A percentile compares a stretch with the other conserved stretches of the same genome.
phyloP scores from a whole-genome alignment of 2,113 vertebrate genomes.

The Megaceryle torquata region DNA sequence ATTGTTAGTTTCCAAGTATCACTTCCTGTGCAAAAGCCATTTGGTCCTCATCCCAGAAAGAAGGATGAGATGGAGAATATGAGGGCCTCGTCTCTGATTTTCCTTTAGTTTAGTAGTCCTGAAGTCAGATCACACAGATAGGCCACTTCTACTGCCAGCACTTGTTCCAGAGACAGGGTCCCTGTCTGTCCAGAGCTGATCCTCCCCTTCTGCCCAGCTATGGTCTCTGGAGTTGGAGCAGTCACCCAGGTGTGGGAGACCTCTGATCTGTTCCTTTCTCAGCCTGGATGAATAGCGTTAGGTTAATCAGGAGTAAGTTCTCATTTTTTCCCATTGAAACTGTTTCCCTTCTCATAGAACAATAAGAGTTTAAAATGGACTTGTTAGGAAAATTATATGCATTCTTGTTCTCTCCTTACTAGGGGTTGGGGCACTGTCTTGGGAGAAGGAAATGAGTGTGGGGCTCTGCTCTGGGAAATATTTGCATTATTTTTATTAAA shows the following conservation, averaged over 20 bases:
- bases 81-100: neutral
- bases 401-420: too few relatives aligned
- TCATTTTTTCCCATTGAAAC: neutral
- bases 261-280: neutral
- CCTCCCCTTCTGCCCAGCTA: neutral
- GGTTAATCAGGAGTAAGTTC: neutral
- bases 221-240: neutral
- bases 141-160: fast-evolving
- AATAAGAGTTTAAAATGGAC: neutral
- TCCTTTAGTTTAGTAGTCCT: neutral
- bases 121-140: neutral
- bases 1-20: neutral
- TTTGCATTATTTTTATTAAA: neutral
- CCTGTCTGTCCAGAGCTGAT: fast-evolving
- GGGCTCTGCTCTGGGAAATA: neutral
- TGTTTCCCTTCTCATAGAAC: neutral
- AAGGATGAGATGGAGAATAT: neutral
- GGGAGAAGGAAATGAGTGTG: neutral
- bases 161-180: neutral
- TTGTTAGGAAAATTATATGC: neutral
- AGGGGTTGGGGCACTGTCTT: neutral
- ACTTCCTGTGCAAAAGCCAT: neutral
- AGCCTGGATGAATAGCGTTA: fast-evolving
- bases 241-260: too few relatives aligned
- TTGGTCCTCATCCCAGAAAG: neutral